Evolutionary conservation across 2,797 vertebrate species (phyloP).

Genomic region (Poeciliopsis infans): DNA sequence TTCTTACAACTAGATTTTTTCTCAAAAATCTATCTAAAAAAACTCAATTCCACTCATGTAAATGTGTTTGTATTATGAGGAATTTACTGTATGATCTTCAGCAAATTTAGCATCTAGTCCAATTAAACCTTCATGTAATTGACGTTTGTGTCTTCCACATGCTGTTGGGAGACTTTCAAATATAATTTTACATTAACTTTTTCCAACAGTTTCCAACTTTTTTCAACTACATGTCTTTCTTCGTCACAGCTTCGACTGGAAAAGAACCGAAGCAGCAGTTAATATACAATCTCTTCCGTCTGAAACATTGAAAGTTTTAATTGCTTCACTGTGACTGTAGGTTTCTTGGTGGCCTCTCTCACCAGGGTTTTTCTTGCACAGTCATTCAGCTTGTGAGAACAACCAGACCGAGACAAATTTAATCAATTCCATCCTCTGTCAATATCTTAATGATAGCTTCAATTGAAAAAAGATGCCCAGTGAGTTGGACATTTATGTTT

Average conservation of each 20-base stretch:
- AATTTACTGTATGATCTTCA: not conserved
- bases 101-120: not conserved
- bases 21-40: not conserved
- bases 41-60: not conserved
- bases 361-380: not conserved
- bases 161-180: not conserved
- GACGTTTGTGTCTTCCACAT: not conserved
- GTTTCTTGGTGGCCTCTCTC: not conserved
- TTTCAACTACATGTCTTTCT: not conserved
- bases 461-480: not conserved
- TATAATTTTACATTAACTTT: not conserved
- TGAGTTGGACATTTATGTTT: not conserved
- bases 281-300: not conserved
- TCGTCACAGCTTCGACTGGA: not conserved
- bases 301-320: not conserved
- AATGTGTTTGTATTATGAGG: not conserved
- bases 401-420: not conserved
- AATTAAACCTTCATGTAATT: not conserved
- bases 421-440: not conserved
- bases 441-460: not conserved
- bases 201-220: not conserved
- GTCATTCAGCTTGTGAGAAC: not conserved
- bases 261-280: not conserved
- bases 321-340: not conserved
- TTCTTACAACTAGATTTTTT: not conserved